Evolutionary conservation across 2,797 vertebrate genomes (phyloP).

Genomic region (Perdix hodgsoniae): DNA sequence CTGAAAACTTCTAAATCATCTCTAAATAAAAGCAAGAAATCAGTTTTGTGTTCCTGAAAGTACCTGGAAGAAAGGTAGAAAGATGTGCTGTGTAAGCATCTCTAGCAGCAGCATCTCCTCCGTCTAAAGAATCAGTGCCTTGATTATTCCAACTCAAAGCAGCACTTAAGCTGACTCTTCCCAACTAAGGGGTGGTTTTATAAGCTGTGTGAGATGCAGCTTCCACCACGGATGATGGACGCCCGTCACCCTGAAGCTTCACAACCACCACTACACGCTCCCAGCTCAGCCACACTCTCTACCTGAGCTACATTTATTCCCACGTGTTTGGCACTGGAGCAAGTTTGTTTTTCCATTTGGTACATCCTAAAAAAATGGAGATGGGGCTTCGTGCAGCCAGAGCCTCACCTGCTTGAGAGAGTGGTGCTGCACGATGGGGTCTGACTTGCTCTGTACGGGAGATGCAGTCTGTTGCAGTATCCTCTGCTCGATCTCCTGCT

Average conservation of each 20-base stretch:
- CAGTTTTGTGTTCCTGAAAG: background rate
- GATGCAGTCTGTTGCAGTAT: slow-evolving; percentile 89
- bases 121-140: background rate
- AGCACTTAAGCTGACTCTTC: slow-evolving; percentile 43
- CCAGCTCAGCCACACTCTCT: background rate
- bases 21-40: background rate
- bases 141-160: background rate
- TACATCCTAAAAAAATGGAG: background rate
- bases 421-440: slow-evolving; percentile 86
- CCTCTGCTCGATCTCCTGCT: slow-evolving; percentile 98
- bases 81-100: background rate
- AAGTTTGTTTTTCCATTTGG: background rate
- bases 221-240: accelerated
- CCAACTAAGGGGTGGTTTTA: slow-evolving; percentile 43
- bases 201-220: background rate
- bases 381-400: accelerated
- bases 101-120: background rate
- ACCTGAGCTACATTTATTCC: background rate
- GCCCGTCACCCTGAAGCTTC: background rate
- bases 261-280: background rate
- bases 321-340: background rate
- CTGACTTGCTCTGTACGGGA: slow-evolving; percentile 82
- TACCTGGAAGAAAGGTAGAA: background rate
- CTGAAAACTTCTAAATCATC: background rate
- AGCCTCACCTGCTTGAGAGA: slow-evolving; percentile 86